Conservation (phyloP, 1,140 invertebrate species). For the Trichonephila clavata region DNA sequence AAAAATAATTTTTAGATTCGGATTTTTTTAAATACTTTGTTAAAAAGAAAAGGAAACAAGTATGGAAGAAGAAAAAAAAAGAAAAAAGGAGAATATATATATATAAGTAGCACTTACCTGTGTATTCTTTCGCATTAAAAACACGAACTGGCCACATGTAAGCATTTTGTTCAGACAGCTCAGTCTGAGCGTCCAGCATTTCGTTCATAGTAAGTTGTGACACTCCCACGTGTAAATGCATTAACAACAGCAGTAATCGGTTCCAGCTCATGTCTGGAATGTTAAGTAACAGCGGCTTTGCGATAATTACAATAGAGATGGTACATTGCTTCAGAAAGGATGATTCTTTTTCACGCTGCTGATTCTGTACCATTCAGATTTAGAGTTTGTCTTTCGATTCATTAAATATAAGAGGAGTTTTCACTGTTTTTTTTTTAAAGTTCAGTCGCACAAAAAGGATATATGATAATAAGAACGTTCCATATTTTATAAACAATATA, state of each 20-base stretch:
- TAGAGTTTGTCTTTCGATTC: neutral
- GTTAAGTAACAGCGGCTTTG: slow-evolving; percentile 55
- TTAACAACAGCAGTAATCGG: neutral
- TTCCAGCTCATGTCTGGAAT: slow-evolving; percentile 6
- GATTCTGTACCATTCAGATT: slow-evolving; percentile 30
- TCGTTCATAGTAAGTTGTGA: neutral
- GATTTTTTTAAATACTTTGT: no score
- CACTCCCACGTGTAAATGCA: neutral
- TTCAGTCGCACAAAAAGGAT: no score
- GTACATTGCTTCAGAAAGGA: neutral
- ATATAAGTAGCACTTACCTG: slow-evolving; percentile 22
- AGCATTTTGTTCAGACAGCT: neutral
- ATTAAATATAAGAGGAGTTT: neutral
- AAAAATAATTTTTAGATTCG: no score
- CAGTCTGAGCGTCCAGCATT: neutral
- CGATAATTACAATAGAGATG: neutral
- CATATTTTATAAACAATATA: neutral
- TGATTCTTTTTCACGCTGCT: neutral
- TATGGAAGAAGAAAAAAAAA: neutral
- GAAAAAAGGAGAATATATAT: neutral
- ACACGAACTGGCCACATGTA: slow-evolving; percentile 35
- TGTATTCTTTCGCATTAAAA: neutral
- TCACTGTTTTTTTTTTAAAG: no score
- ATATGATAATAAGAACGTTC: no score
- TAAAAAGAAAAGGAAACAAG: no score